Conservation (phyloP, 2,888 invertebrate genomes). For the Tetranychus truncatus region DNA sequence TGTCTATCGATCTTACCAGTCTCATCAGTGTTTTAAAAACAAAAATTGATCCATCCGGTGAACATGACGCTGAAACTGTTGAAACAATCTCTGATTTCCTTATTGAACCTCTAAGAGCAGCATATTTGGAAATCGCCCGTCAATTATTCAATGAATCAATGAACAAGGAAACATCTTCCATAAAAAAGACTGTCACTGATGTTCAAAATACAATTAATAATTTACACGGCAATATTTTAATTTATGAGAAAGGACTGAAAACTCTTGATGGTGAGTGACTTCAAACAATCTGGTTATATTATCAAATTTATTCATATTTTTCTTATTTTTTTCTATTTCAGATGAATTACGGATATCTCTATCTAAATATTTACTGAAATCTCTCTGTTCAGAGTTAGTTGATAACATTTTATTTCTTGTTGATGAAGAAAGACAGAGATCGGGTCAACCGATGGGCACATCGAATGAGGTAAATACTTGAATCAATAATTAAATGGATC, state of each 20-base stretch:
- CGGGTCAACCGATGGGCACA: background rate
- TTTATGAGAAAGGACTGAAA: constrained; percentile 35
- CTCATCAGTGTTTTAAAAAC: background rate
- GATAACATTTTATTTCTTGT: background rate
- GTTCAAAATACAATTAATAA: constrained; percentile 64
- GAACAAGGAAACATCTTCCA: constrained; percentile 46
- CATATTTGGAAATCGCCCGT: constrained; percentile 44
- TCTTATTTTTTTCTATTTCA: constrained; percentile 24
- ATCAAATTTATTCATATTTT: background rate
- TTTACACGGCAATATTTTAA: constrained; percentile 36
- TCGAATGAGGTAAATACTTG: background rate
- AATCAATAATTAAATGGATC: background rate
- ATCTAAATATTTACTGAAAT: constrained; percentile 62
- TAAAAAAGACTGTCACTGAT: constrained; percentile 56
- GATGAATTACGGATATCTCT: constrained; percentile 46
- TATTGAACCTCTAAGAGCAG: constrained; percentile 31
- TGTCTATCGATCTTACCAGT: background rate
- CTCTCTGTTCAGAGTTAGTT: constrained; percentile 43
- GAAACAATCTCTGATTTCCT: constrained; percentile 49
- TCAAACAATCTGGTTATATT: background rate
- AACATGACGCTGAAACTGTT: constrained; percentile 51
- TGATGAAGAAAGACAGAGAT: background rate
- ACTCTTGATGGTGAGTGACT: constrained; percentile 30
- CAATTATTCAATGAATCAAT: constrained; percentile 53
- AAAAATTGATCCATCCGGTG: constrained; percentile 30